A percentile compares a stretch with the other conserved stretches of the same genome.
Conservation (phyloP, 2,888 invertebrate species). For the Tetheella fluctuosa region DNA sequence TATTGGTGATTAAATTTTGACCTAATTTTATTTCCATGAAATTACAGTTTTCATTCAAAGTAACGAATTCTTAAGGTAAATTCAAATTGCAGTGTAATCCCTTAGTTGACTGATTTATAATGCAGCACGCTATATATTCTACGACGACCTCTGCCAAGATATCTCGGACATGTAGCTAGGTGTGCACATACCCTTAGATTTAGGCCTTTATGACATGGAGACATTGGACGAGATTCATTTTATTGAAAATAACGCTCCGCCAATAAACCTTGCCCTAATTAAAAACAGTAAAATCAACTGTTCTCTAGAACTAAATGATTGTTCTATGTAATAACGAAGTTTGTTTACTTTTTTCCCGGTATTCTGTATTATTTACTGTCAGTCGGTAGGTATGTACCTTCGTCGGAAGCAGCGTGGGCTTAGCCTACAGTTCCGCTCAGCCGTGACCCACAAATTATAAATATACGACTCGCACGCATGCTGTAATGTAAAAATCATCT, state of each 20-base stretch:
- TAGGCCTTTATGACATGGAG: background rate
- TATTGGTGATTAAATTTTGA: too few species aligned
- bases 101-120: too few species aligned
- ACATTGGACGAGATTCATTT: background rate
- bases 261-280: background rate
- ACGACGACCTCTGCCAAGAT: too few species aligned
- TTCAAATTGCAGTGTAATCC: too few species aligned
- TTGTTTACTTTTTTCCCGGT: background rate
- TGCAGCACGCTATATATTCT: too few species aligned
- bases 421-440: conserved; percentile 29
- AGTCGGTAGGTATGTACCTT: too few species aligned
- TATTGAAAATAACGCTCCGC: background rate
- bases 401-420: conserved; percentile 20
- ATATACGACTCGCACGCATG: conserved; percentile 20
- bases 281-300: background rate
- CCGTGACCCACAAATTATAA: conserved; percentile 53
- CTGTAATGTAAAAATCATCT: background rate
- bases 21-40: too few species aligned
- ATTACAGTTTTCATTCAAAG: too few species aligned
- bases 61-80: too few species aligned
- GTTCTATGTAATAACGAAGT: background rate
- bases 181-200: background rate
- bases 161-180: too few species aligned
- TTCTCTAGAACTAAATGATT: conserved; percentile 4
- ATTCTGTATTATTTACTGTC: conserved; percentile 13